Evolutionary conservation across 92 coral and sea anemone genomes (phyloP).

Genomic region (Epizoanthus illoricatus): DNA sequence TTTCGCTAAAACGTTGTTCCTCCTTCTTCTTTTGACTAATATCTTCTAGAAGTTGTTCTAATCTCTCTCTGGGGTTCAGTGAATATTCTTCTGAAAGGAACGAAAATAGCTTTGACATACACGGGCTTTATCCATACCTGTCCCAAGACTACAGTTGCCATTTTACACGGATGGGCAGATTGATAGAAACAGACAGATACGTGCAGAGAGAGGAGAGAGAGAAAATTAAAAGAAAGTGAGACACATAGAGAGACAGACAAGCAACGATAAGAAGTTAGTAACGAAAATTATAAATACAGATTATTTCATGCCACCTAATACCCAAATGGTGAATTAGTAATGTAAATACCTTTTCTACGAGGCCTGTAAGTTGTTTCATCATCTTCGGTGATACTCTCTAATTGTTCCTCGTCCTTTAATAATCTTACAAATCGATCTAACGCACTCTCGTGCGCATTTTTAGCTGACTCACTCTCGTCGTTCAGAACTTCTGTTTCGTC

Average conservation of each 20-base stretch:
- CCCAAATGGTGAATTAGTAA: background rate
- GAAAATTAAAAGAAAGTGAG: too few relatives aligned
- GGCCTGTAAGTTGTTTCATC: background rate
- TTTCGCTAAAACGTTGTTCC: background rate
- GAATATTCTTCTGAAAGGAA: constrained; percentile 21
- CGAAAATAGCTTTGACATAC: background rate
- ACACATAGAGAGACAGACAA: too few relatives aligned
- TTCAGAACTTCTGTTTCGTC: background rate
- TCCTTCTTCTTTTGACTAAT: constrained; percentile 9
- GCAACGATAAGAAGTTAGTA: too few relatives aligned
- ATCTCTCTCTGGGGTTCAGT: constrained; percentile 14
- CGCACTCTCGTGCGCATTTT: background rate
- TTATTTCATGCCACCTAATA: too few relatives aligned
- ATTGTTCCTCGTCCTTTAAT: constrained; percentile 11
- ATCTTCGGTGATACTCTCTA: background rate
- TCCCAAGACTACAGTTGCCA: background rate
- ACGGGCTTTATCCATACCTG: background rate
- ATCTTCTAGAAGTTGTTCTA: constrained; percentile 30
- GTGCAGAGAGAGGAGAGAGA: too few relatives aligned
- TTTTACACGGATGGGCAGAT: too few relatives aligned
- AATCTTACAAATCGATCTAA: constrained; percentile 16
- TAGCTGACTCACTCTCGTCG: background rate
- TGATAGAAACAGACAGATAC: too few relatives aligned
- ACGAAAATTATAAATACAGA: too few relatives aligned
- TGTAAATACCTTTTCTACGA: constrained; percentile 10